Evolutionary conservation across 2,888 invertebrate genomes (phyloP), one percentile per base, ranked within the genome.

Genomic region (Macrophya annulata): DNA sequence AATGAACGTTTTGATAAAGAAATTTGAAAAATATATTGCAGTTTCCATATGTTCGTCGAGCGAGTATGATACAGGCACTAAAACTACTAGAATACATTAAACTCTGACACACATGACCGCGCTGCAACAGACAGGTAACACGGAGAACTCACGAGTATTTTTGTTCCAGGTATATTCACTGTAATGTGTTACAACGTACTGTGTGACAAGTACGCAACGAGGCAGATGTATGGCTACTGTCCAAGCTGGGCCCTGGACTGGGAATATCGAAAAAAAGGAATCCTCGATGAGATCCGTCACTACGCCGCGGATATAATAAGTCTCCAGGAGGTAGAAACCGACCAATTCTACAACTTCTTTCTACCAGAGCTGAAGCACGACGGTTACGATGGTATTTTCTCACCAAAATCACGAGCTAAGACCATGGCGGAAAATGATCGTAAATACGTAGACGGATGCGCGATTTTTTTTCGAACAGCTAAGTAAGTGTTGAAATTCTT

Each of bases 151-250:
- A 65, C 65, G 43, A 43, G 62, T 81, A 43, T 85, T 85, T 89
- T 88, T 89, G 86, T 91, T 94, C 15, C 94, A 97, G 98, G 98
- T 95, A 97, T 98, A 94, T 99, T 99, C 95, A 99, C 99, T 89
- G 99, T 99, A 91, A 99, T 99, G 98, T 99, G 99, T 94, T 99
- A 99, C 96, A 99, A 99, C 94, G 99, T 99, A 89, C 95, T 99
- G 89, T 99, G 99, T 95, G 99, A 99, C 95, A 99, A 99, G 94
- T 99, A 99, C 93, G 99, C 99, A 87, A 99, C 99, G 84, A 95
- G 99, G 91, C 99, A 99, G 94, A 98, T 99, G 97, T 99, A 99
- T 95, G 99, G 98, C 90, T 99, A 99, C 94, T 99, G 99, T 94
- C 99, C 99, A 37, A 97, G 98, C 90, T 99, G 99, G 99, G 99